Percentiles rank a stretch among this genome's conserved stretches.
Conservation (phyloP, 2,797 vertebrate species). For the Bradypodion ventrale region DNA sequence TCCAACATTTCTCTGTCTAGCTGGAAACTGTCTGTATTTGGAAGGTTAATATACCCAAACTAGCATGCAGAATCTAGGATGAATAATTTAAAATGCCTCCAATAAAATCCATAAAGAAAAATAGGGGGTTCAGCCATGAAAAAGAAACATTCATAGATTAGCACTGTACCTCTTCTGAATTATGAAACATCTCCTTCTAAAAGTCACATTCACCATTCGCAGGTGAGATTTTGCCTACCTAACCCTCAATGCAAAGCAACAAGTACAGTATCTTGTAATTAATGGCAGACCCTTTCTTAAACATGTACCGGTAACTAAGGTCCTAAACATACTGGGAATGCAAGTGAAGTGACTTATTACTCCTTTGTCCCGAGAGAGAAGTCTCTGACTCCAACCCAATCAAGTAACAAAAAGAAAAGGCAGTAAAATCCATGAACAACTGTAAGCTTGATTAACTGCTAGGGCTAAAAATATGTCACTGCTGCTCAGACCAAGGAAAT, state of each 20-base stretch:
- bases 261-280: not conserved
- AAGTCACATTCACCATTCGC: not conserved
- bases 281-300: not conserved
- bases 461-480: conserved; percentile 21
- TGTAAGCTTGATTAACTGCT: conserved; percentile 16
- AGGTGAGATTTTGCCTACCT: not conserved
- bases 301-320: not conserved
- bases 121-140: conserved; percentile 3
- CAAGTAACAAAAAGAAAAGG: conserved; percentile 27
- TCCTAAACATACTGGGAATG: not conserved
- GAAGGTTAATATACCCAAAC: conserved; percentile 14
- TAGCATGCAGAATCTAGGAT: not conserved
- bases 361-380: not conserved
- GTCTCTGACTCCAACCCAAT: conserved; percentile 11
- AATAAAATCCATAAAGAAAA: conserved; percentile 2
- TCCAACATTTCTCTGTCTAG: not conserved
- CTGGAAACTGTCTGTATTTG: conserved; percentile 1
- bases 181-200: not conserved
- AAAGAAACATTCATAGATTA: conserved; percentile 14
- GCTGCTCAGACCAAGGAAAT: not conserved
- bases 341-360: conserved; percentile 23
- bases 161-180: not conserved
- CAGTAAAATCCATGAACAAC: conserved; percentile 20
- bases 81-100: conserved; percentile 5
- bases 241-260: not conserved